Evolutionary conservation across 2,888 invertebrate species (phyloP).

Genomic region (Spodoptera exigua): DNA sequence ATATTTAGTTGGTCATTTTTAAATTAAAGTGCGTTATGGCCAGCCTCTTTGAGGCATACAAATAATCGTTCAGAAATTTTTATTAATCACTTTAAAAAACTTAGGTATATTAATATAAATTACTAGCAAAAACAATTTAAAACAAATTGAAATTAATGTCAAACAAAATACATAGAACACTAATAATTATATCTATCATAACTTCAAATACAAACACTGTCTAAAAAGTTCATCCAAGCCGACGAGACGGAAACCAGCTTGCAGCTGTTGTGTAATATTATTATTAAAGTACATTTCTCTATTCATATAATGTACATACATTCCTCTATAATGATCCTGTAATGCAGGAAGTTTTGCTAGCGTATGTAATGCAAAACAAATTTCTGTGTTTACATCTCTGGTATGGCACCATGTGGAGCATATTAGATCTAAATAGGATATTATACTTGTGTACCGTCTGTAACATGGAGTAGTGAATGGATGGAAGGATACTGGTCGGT

Average conservation of each 20-base stretch:
- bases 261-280: neutral
- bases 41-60: too few species aligned
- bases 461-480: neutral
- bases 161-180: too few species aligned
- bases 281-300: constrained; percentile 27
- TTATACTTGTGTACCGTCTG: constrained; percentile 4
- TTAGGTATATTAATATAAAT: too few species aligned
- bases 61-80: too few species aligned
- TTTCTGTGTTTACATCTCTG: constrained; percentile 43
- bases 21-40: too few species aligned
- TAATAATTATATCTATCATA: too few species aligned
- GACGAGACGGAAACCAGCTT: neutral
- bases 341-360: constrained; percentile 50
- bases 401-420: constrained; percentile 34
- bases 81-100: too few species aligned
- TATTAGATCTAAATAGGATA: constrained; percentile 24
- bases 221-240: too few species aligned
- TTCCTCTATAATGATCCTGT: constrained; percentile 28
- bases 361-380: constrained; percentile 51
- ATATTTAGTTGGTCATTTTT: too few species aligned
- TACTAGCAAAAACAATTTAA: too few species aligned
- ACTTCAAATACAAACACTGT: too few species aligned
- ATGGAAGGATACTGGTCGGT: neutral
- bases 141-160: too few species aligned
- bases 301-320: constrained; percentile 5